Evolutionary conservation across 2,888 invertebrate genomes (phyloP).

Genomic region (Xestoiulus laeticollis): DNA sequence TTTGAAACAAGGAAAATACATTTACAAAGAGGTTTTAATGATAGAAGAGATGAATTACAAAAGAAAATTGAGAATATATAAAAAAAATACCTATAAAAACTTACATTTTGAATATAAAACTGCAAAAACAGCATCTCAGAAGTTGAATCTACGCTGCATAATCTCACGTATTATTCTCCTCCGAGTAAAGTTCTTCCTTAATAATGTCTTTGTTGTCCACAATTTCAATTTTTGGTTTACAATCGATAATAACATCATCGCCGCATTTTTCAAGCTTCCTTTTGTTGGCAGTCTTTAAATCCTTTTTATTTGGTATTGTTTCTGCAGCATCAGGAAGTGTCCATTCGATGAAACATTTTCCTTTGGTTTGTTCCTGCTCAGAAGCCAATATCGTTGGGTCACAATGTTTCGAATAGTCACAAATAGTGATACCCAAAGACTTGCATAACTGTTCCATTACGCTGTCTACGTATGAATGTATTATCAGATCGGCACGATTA

Average conservation of each 20-base stretch:
- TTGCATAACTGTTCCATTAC: conserved; percentile 79
- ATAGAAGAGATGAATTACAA: not conserved
- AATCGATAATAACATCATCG: not conserved
- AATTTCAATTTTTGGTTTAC: not conserved
- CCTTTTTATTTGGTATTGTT: not conserved
- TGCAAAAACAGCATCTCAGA: not conserved
- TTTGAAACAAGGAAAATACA: not conserved
- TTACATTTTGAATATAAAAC: not conserved
- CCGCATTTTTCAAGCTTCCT: not conserved
- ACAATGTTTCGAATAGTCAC: conserved; percentile 72
- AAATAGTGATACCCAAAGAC: conserved; percentile 77
- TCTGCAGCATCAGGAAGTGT: conserved; percentile 9
- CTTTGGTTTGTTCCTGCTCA: not conserved
- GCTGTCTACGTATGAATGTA: conserved; percentile 88
- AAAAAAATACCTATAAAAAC: not conserved
- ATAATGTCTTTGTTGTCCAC: not conserved
- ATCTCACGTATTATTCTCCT: not conserved
- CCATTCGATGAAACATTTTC: conserved; percentile 39
- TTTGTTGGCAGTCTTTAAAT: not conserved
- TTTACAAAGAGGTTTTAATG: not conserved
- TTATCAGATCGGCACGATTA: conserved; percentile 86
- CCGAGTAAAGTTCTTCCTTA: not conserved
- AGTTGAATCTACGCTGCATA: too few relatives aligned
- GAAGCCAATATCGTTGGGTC: conserved; percentile 71
- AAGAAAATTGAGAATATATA: not conserved